Evolutionary conservation across 2,113 vertebrate species (phyloP), one percentile per base, ranked within the genome.

Genomic region (Suncus etruscus): DNA sequence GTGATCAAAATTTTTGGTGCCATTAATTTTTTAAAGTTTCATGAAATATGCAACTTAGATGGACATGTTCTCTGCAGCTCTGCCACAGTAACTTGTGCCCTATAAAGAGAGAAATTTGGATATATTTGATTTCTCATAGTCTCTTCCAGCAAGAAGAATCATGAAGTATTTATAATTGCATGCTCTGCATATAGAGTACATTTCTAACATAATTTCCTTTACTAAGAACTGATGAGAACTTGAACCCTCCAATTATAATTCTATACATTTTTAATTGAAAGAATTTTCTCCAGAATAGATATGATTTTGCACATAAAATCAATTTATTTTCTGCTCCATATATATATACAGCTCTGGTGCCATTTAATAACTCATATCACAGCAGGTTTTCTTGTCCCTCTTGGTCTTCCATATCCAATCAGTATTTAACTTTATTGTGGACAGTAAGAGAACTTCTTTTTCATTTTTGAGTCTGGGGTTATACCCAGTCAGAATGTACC

Each of bases 11-110:
- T 2, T 20, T 31, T 32, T 45, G 74, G 31, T 77, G 66, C 72
- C 72, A 87, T 86, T 79, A 92, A 54, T 80, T 90, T 93, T 86
- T 83, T 58, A 83, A 94, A 80, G n/a, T n/a, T 80, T 87, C 47
- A 88, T 95, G 68, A 85, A 94, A 95, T 83, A 86, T 31, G 48
- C 48, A 90, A 69, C 63, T 80, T 76, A 18, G n/a, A 0, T 10
- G 39, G 72, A 54, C 32, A 89, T 27, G 9, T 63, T 93, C 25
- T 69, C 72, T 51, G 1, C 78, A 48, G 63, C 31, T 66, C n/a
- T 76, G 75, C 68, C 29, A 12, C 9, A 39, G 54, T 18, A 45
- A 45, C 22, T 31, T 88, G 20, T 32, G 32, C 29, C 27, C 75
- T 48, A 63, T 29, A 87, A 39, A 85, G 18, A 91, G 66, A 72